Percentiles rank a stretch among this genome's conserved stretches.
phyloP scores from a whole-genome alignment of 2,113 vertebrate genomes.

The Leucopsar rothschildi region DNA sequence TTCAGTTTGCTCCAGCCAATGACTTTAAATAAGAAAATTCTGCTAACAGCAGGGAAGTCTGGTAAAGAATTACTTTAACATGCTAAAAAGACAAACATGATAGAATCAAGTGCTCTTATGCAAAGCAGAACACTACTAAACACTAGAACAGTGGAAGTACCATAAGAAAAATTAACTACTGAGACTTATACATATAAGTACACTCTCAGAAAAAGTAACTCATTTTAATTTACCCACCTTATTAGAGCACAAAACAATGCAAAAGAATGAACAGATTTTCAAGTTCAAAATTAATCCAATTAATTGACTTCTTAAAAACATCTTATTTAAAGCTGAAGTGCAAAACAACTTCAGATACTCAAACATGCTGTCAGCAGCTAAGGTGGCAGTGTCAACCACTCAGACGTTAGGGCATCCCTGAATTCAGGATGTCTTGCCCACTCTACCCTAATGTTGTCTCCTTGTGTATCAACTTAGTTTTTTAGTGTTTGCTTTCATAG shows the following conservation, averaged over 20 bases:
- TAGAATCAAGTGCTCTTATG: neutral
- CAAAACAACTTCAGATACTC: neutral
- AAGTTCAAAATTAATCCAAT: neutral
- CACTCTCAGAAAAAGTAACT: neutral
- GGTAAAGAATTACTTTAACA: neutral
- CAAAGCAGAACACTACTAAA: neutral
- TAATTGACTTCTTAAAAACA: neutral
- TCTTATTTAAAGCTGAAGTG: neutral
- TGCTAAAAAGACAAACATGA: neutral
- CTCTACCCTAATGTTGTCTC: neutral
- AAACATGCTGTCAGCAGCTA: neutral
- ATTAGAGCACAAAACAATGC: neutral
- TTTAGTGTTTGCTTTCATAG: neutral
- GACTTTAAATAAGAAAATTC: neutral
- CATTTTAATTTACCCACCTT: neutral
- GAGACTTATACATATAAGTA: neutral
- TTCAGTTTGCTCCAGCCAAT: neutral
- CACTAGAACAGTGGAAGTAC: neutral
- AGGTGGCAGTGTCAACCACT: neutral
- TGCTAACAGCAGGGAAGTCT: neutral
- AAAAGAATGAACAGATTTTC: neutral
- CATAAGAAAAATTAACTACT: neutral
- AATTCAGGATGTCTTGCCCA: neutral
- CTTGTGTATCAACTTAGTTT: neutral
- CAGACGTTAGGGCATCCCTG: rapidly evolving